Conservation (phyloP, 1,140 invertebrate genomes). For the Drosophila leontia region DNA sequence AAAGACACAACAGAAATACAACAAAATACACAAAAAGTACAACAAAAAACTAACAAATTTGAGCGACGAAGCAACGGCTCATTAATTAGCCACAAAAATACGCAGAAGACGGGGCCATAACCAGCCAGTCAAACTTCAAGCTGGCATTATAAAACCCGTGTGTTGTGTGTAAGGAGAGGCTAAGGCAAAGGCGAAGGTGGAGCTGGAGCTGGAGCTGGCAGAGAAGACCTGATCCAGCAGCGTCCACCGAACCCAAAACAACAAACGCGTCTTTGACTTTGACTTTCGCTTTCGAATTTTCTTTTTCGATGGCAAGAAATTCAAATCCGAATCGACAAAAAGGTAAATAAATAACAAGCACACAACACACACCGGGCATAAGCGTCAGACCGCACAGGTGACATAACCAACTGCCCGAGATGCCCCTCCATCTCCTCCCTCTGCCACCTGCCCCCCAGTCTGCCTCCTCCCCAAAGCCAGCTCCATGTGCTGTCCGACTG, state of each 20-base stretch:
- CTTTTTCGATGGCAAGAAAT: constrained; percentile 62
- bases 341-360: constrained; percentile 30
- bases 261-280: constrained; percentile 73
- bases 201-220: not conserved
- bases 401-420: constrained; percentile 79
- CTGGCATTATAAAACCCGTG: constrained; percentile 62
- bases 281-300: constrained; percentile 84
- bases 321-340: constrained; percentile 24
- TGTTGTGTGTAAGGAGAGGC: constrained; percentile 15
- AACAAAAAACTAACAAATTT: constrained; percentile 35
- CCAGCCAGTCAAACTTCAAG: constrained; percentile 30
- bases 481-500: not conserved
- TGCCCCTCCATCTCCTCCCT: constrained; percentile 21
- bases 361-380: constrained; percentile 46
- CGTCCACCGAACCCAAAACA: constrained; percentile 40
- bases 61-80: constrained; percentile 45
- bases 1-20: constrained; percentile 25
- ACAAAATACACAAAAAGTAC: not conserved
- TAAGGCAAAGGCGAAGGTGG: not conserved
- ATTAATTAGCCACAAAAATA: constrained; percentile 56
- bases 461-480: not conserved
- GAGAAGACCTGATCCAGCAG: constrained; percentile 39
- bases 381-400: constrained; percentile 53
- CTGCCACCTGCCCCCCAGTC: not conserved
- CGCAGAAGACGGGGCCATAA: constrained; percentile 15